Base-by-base conservation (phyloP, 2,888 invertebrate species). In the Eueremaeus valkanovi region DNA sequence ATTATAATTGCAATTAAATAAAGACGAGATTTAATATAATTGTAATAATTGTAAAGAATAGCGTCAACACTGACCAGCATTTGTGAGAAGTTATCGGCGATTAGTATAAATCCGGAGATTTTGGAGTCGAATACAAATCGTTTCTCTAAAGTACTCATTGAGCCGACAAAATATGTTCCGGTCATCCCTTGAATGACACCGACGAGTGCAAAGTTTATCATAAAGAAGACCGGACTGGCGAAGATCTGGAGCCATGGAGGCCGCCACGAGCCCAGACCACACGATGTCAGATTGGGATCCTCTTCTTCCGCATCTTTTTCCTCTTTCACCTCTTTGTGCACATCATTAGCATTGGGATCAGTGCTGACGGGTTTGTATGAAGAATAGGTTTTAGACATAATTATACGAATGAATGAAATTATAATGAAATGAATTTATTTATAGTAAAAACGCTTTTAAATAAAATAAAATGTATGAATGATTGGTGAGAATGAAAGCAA, bases 231-330 rank as follows among this genome's bases (percentile, higher is more conserved):
- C 5, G 79, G 79, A 73, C 75, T 75, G 9, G 78, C 77, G 24
- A 75, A 80, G 49, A 40, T 74, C 70, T 80, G 79, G 18, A 80
- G 55, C 75, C 78, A 79, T 73, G 42, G 75, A 27, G 79, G 80
- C 31, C 76, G 74, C 45, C 73, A 80, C 13, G 61, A 68, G 9
- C 78, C 76, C 27, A 80, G 33, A 29, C 80, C 79, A 73, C 79
- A 79, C 6, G 49, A 8, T 5, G 75, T 75, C 6, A 68, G 29
- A 1, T 5, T 40, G 1, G 29, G 21, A n/a, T 74, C 66, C 1
- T 74, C 74, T 3, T 74, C 74, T 9, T 74, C 74, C 1, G 13
- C 61, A 18, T 29, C 49, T 16, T 58, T 27, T 13, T 24, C 27
- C 0, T 55, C 8, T 8, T 24, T 55, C 27, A 11, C 16, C 16